A percentile compares a stretch with the other conserved stretches of the same genome.
Conservation (phyloP, 2,113 vertebrate genomes). For the Mormyrus iriodes region DNA sequence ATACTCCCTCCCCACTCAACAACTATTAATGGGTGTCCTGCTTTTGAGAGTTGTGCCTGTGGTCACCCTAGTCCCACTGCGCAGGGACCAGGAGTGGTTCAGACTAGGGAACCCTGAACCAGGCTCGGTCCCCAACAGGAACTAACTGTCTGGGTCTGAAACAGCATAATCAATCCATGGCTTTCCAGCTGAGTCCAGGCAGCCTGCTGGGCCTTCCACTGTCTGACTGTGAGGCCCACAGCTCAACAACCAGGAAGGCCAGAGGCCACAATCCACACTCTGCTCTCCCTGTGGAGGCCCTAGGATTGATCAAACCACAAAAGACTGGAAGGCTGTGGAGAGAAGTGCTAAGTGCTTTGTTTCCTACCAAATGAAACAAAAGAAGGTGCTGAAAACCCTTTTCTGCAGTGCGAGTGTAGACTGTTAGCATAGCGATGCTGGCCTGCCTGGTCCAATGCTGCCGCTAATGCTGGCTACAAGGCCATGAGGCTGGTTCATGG, state of each 20-base stretch:
- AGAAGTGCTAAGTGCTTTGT: slow-evolving; percentile 7
- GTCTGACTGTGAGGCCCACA: background rate
- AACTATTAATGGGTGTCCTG: background rate
- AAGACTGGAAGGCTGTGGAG: background rate
- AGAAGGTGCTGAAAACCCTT: background rate
- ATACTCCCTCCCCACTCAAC: background rate
- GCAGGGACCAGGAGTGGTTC: background rate
- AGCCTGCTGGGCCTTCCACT: background rate
- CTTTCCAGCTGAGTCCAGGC: background rate
- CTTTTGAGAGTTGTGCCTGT: background rate
- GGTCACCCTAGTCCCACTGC: background rate
- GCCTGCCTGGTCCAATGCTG: background rate
- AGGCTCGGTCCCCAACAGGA: background rate
- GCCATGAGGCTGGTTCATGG: no score
- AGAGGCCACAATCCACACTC: background rate
- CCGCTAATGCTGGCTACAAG: background rate
- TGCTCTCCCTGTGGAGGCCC: background rate
- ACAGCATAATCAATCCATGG: background rate
- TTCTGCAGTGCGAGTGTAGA: background rate
- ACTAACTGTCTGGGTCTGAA: background rate
- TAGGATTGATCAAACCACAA: background rate
- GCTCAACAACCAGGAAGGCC: background rate
- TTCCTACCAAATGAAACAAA: background rate
- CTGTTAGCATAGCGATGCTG: background rate
- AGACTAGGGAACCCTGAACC: background rate